Evolutionary conservation across 2,113 vertebrate species (phyloP).

Genomic region (Anoplopoma fimbria): DNA sequence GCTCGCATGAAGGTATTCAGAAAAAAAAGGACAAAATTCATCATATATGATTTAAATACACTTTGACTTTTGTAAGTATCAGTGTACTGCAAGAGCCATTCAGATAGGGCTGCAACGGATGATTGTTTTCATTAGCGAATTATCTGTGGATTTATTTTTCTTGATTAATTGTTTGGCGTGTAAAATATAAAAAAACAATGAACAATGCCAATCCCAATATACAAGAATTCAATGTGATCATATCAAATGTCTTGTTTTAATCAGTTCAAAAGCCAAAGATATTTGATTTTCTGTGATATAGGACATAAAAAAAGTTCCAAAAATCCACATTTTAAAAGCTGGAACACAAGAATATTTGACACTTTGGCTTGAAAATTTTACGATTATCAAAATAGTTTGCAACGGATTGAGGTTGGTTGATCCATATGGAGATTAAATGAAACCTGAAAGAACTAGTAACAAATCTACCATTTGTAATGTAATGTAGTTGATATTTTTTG

Average conservation of each 20-base stretch:
- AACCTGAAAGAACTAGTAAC: neutral
- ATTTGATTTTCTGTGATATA: neutral
- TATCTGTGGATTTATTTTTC: neutral
- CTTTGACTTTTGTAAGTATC: neutral
- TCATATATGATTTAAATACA: neutral
- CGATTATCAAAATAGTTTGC: neutral
- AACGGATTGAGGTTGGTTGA: neutral
- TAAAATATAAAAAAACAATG: neutral
- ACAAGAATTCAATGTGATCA: neutral
- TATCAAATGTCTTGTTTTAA: neutral
- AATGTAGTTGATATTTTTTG: neutral
- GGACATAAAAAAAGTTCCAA: neutral
- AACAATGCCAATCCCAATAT: neutral
- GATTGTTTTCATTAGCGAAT: neutral
- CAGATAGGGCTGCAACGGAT: neutral
- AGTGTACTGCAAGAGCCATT: neutral
- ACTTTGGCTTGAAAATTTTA: neutral
- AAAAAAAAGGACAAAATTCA: neutral
- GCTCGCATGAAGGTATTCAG: neutral
- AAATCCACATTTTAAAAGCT: neutral
- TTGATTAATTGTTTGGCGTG: neutral
- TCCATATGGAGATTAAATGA: neutral
- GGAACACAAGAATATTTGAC: neutral
- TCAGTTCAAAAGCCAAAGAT: neutral
- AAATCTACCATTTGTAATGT: neutral